phyloP scores from a whole-genome alignment of 2,113 vertebrate species.

The Taurulus bubalis region DNA sequence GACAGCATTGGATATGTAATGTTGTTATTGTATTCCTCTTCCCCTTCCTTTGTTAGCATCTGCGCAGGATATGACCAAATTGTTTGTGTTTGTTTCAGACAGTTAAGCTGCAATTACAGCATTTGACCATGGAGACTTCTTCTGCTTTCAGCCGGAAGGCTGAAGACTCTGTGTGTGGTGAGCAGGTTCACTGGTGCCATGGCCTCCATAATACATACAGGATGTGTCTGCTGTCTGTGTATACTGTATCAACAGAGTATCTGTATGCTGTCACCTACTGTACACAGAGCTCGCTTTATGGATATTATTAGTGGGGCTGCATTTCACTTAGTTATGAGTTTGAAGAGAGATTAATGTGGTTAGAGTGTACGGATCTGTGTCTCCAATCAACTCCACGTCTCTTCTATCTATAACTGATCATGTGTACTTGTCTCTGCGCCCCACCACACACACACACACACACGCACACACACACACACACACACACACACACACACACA shows the following conservation, averaged over 20 bases:
- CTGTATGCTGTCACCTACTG: constrained; percentile 52
- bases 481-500: neutral
- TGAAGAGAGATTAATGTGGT: constrained; percentile 48
- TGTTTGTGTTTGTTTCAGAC: constrained; percentile 61
- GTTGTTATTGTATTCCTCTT: constrained; percentile 7
- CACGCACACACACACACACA: neutral
- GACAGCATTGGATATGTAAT: constrained; percentile 21
- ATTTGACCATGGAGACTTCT: constrained; percentile 47
- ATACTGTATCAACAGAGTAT: constrained; percentile 60
- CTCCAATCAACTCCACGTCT: constrained; percentile 16
- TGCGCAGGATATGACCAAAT: constrained; percentile 55
- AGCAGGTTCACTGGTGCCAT: constrained; percentile 66
- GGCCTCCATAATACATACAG: constrained; percentile 61
- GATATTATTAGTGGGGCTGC: constrained; percentile 34
- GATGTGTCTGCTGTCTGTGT: constrained; percentile 67
- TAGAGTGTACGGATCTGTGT: neutral
- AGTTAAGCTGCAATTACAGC: constrained; percentile 55
- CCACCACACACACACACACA: neutral
- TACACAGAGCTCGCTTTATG: constrained; percentile 46
- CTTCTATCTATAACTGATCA: constrained; percentile 34
- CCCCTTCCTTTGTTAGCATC: constrained; percentile 53
- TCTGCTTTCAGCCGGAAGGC: constrained; percentile 23
- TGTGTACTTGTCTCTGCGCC: neutral
- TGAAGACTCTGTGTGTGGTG: constrained; percentile 37
- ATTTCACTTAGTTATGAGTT: constrained; percentile 57